Base-by-base conservation (phyloP, 1,140 invertebrate genomes). In the Scaptomyza pallida region DNA sequence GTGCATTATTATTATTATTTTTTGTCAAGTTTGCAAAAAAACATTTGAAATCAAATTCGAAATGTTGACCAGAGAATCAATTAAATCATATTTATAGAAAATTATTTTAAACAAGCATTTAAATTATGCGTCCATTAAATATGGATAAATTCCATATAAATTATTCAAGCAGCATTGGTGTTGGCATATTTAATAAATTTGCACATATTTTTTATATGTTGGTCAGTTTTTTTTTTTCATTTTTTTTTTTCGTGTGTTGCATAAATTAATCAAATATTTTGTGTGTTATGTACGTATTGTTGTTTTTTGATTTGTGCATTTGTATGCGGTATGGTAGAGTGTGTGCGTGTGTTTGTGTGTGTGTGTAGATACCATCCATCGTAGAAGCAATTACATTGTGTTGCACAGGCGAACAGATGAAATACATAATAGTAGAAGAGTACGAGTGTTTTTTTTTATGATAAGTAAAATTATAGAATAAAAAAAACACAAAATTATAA, bases 371-470 rank as follows among this genome's bases (percentile, higher is more conserved):
- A 90, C 78, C 89, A 90, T 90, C 89, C 89, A 90, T 89, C 89
- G 89, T 77, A 82, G 89, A 90, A 90, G 81, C 74, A 85, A 76
- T 75, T 78, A 81, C 77, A 85, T 69, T 74, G 62, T 83, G 62
- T 83, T 51, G 64, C 76, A 72, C 74, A 77, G 73, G 89, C 89
- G 78, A 83, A 90, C 80, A 89, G 79, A 80, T 89, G 76, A 81
- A 89, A 90, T 89, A 80, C 80, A 89, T 83, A 88, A 89, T 77
- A 88, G 88, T 88, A 89, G 67, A 81, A 89, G 72, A 86, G 81
- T 77, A 88, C 81, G 82, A 72, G 70, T 75, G 62, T 69, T 63
- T 70, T 21, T 37, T 63, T 59, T 48, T 17, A 30, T 41, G 13
- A 65, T 56, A 64, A 69, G 72, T 68, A 52, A 71, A 75, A 67